Percentiles rank a stretch among this genome's conserved stretches.
These are phyloP conservation scores for Oligia fasciuncula DNA, from an alignment of 2,888 invertebrate species.

Conservation along the genomic window DNA sequence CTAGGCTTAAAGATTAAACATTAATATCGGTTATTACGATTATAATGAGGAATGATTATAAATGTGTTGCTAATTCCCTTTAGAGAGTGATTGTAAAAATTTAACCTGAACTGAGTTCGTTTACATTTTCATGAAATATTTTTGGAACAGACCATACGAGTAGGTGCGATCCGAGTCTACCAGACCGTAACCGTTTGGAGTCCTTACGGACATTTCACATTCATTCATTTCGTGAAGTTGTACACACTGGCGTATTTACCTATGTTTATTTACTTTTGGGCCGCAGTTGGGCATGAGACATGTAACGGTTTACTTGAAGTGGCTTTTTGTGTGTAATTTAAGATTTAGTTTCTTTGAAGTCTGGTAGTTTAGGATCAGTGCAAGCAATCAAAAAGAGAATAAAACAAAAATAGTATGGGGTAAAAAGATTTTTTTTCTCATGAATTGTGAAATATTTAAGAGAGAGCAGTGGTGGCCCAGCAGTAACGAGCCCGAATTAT, in stretches of 20 bases:
- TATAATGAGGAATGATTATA: no score
- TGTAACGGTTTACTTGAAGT: constrained; percentile 16
- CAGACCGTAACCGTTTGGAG: constrained; percentile 38
- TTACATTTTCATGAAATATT: not conserved
- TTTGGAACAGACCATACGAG: not conserved
- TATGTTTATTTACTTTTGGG: constrained; percentile 28
- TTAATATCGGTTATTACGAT: no score
- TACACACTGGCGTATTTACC: constrained; percentile 32
- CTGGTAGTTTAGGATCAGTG: not conserved
- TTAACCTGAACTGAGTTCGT: not conserved
- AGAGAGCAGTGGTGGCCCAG: no score
- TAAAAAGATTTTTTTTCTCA: not conserved
- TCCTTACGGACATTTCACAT: constrained; percentile 25
- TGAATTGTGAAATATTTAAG: not conserved
- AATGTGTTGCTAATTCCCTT: not conserved
- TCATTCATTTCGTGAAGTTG: not conserved
- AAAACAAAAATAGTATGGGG: not conserved
- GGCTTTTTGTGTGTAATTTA: not conserved
- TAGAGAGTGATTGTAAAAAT: not conserved
- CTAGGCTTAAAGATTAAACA: no score
- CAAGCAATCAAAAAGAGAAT: not conserved
- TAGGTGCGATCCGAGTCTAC: constrained; percentile 6
- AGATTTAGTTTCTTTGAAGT: constrained; percentile 15
- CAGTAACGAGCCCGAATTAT: not conserved
- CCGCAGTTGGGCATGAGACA: not conserved